Conservation (phyloP, 2,113 vertebrate genomes). For the Chaetops frenatus region DNA sequence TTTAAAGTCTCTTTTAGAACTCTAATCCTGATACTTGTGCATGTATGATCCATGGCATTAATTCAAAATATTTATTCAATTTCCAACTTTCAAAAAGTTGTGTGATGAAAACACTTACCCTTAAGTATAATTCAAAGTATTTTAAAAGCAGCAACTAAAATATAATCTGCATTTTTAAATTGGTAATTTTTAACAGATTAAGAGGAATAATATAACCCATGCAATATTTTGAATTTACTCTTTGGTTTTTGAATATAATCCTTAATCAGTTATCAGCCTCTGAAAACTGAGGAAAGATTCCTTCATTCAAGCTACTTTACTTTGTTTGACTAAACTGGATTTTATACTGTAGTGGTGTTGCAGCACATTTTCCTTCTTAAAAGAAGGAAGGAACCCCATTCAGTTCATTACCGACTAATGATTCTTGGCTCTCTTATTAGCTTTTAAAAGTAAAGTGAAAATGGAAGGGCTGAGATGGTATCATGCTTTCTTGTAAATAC, state of each 20-base stretch:
- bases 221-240: neutral
- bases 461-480: neutral
- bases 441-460: neutral
- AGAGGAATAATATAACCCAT: neutral
- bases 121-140: neutral
- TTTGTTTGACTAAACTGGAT: neutral
- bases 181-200: neutral
- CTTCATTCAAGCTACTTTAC: neutral
- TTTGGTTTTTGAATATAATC: neutral
- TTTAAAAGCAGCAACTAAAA: neutral
- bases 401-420: neutral
- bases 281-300: neutral
- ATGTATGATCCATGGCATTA: neutral
- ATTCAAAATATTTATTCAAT: neutral
- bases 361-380: neutral
- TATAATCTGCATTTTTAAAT: neutral
- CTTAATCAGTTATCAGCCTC: neutral
- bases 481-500: conserved; percentile 8
- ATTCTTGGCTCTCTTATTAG: neutral
- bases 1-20: neutral
- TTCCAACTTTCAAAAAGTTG: neutral
- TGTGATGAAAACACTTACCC: neutral
- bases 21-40: neutral
- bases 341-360: neutral
- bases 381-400: neutral